Evolutionary conservation across 35 echinoderm and acorn worm genomes (phyloP).

Genomic region (Strongylocentrotus purpuratus): DNA sequence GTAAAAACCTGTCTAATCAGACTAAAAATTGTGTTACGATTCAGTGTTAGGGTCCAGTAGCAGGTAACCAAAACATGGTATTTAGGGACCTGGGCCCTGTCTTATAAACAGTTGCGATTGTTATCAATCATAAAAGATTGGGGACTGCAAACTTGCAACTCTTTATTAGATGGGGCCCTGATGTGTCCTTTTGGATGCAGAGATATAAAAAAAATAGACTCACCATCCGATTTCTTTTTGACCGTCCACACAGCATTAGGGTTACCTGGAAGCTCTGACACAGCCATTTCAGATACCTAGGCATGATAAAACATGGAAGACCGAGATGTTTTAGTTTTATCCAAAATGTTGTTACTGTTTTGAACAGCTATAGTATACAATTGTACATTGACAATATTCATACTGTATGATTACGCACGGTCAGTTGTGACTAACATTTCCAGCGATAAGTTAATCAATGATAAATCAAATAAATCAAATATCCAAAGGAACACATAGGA

Average conservation of each 20-base stretch:
- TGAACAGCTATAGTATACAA: background rate
- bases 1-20: too few species aligned
- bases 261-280: slow-evolving; percentile 97
- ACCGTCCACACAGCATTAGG: slow-evolving; percentile 99
- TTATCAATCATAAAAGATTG: too few species aligned
- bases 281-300: slow-evolving; percentile 99
- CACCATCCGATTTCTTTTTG: slow-evolving; percentile 88
- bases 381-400: background rate
- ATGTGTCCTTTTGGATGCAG: too few species aligned
- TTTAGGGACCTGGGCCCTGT: too few species aligned
- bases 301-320: background rate
- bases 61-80: too few species aligned
- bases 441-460: background rate
- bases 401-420: background rate
- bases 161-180: too few species aligned
- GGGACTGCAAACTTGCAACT: too few species aligned
- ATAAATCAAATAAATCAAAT: too few species aligned
- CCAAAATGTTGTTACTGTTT: background rate
- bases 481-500: too few species aligned
- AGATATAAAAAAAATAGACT: background rate
- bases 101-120: too few species aligned
- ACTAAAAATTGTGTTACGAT: too few species aligned
- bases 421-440: background rate
- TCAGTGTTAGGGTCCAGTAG: too few species aligned
- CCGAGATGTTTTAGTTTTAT: background rate